A percentile compares a stretch with the other conserved stretches of the same genome.
phyloP scores from a whole-genome alignment of 2,113 vertebrate species.

The Danionella cerebrum region DNA sequence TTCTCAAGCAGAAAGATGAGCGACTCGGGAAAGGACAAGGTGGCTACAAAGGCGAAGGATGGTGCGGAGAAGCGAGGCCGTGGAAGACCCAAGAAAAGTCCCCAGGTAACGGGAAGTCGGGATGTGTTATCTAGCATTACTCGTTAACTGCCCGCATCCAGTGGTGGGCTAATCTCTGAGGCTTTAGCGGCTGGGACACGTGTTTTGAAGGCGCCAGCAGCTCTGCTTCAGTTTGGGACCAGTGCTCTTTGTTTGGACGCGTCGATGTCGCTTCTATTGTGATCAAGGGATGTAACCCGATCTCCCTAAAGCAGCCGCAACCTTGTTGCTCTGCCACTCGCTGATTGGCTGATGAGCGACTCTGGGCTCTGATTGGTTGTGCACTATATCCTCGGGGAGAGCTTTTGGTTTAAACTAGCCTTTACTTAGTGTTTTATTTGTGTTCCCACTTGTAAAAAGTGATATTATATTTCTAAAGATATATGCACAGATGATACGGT shows the following conservation, averaged over 20 bases:
- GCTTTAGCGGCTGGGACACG: too few species aligned
- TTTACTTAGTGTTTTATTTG: conserved; percentile 27
- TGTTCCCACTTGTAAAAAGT: background rate
- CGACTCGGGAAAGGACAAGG: conserved; percentile 80
- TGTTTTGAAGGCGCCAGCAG: too few species aligned
- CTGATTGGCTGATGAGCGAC: conserved; percentile 43
- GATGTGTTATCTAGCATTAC: too few species aligned
- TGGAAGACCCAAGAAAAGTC: conserved; percentile 87
- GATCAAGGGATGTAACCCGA: conserved; percentile 57
- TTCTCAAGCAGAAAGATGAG: conserved; percentile 74
- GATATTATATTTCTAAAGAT: too few species aligned
- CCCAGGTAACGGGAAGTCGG: too few species aligned
- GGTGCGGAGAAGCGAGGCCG: conserved; percentile 86
- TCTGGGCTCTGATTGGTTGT: conserved; percentile 36
- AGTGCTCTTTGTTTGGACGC: background rate
- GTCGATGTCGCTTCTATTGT: conserved; percentile 45
- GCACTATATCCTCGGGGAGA: conserved; percentile 35
- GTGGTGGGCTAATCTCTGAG: too few species aligned
- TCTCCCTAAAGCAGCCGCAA: conserved; percentile 54
- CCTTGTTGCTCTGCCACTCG: conserved; percentile 28
- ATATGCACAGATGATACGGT: too few species aligned
- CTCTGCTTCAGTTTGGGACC: background rate
- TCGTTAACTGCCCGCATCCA: too few species aligned
- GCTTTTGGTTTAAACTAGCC: conserved; percentile 56
- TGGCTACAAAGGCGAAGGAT: conserved; percentile 85